Percentiles rank a stretch among this genome's conserved stretches.
phyloP scores from a whole-genome alignment of 2,797 vertebrate species.

The Melanotaenia boesemani region DNA sequence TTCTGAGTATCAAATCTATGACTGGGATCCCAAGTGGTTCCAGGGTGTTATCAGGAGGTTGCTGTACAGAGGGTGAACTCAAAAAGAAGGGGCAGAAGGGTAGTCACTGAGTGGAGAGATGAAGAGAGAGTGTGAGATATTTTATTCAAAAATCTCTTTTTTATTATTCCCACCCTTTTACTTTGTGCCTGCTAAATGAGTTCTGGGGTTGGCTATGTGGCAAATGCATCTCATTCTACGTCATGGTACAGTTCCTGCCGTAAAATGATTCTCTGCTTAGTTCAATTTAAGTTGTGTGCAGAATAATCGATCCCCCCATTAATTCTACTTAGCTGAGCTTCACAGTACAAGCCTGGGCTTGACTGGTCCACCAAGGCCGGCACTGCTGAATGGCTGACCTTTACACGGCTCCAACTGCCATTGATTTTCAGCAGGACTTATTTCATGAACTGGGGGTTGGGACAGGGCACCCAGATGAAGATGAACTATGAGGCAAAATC shows the following conservation, averaged over 20 bases:
- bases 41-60: conserved; percentile 60
- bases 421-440: conserved; percentile 89
- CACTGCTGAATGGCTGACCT: conserved; percentile 84
- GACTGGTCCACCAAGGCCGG: conserved; percentile 82
- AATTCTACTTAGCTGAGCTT: conserved; percentile 85
- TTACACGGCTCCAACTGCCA: conserved; percentile 82
- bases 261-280: conserved; percentile 83
- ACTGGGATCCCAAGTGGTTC: conserved; percentile 51
- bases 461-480: conserved; percentile 86
- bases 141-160: conserved; percentile 70
- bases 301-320: conserved; percentile 86
- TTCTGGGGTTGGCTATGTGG: conserved; percentile 61
- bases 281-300: conserved; percentile 82
- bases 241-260: conserved; percentile 76
- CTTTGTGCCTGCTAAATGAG: conserved; percentile 66
- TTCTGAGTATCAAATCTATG: conserved; percentile 65
- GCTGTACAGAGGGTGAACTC: conserved; percentile 51
- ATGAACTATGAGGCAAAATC: conserved; percentile 86
- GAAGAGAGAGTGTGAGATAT: conserved; percentile 21
- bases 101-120: conserved; percentile 25
- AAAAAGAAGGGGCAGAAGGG: conserved; percentile 30
- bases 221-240: conserved; percentile 74
- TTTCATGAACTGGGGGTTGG: conserved; percentile 86
- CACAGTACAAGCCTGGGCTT: conserved; percentile 81
- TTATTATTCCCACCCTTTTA: conserved; percentile 54